These are phyloP conservation scores for Endotricha flammealis DNA, from an alignment of 2,888 invertebrate genomes.

Conservation along the genomic window DNA sequence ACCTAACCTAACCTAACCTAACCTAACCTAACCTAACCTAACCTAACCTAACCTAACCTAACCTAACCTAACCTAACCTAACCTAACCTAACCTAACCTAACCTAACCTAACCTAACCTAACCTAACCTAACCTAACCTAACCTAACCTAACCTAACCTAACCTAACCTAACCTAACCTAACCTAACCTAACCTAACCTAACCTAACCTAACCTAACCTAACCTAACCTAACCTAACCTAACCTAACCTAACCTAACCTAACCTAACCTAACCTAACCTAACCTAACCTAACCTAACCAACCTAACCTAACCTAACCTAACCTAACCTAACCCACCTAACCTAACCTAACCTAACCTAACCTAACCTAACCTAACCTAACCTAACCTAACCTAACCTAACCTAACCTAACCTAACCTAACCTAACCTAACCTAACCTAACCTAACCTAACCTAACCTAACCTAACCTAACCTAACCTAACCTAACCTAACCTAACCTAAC, in stretches of 20 bases:
- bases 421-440: slow-evolving; percentile 15
- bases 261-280: slow-evolving; percentile 8
- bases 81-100: slow-evolving; percentile 5
- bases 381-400: slow-evolving; percentile 12
- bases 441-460: slow-evolving; percentile 14
- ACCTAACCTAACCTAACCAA: slow-evolving; percentile 15
- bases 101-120: slow-evolving; percentile 7
- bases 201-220: slow-evolving; percentile 11
- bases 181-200: slow-evolving; percentile 9
- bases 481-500: slow-evolving; percentile 14
- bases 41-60: slow-evolving; percentile 11
- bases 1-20: background rate
- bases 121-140: slow-evolving; percentile 7
- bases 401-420: slow-evolving; percentile 12
- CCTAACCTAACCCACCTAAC: slow-evolving; percentile 10
- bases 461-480: slow-evolving; percentile 9
- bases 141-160: slow-evolving; percentile 7
- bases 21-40: slow-evolving; percentile 6
- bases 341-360: slow-evolving; percentile 14
- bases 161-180: slow-evolving; percentile 8
- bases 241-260: slow-evolving; percentile 3
- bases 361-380: slow-evolving; percentile 13
- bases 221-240: slow-evolving; percentile 10
- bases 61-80: slow-evolving; percentile 10
- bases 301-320: slow-evolving; percentile 5